These are phyloP conservation scores for Sprattus sprattus DNA, from an alignment of 2,113 vertebrate genomes.

Conservation along the genomic window DNA sequence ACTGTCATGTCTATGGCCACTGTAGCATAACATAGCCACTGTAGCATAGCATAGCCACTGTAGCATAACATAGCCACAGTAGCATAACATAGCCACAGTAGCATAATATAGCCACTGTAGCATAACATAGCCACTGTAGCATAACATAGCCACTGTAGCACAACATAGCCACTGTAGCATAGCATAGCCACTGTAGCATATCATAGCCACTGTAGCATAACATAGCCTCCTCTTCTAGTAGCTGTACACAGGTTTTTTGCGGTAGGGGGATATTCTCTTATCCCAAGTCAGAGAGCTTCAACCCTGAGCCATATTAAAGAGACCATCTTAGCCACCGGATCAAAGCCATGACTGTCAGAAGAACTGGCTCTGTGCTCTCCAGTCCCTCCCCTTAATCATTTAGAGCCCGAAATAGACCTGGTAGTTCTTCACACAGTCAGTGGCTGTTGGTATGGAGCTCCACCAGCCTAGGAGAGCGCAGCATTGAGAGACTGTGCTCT, in stretches of 20 bases:
- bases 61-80: too few relatives aligned
- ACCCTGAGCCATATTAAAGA: slow-evolving; percentile 23
- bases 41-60: too few relatives aligned
- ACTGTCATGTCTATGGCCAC: too few relatives aligned
- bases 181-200: too few relatives aligned
- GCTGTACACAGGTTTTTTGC: slow-evolving; percentile 27
- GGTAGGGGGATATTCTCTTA: slow-evolving; percentile 30
- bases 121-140: too few relatives aligned
- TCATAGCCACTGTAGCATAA: background rate
- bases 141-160: too few relatives aligned
- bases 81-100: too few relatives aligned
- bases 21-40: too few relatives aligned
- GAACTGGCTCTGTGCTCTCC: slow-evolving; percentile 6
- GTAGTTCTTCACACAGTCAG: slow-evolving; percentile 3
- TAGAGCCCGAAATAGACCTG: slow-evolving; percentile 26
- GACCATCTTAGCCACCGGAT: slow-evolving; percentile 34
- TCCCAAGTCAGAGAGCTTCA: slow-evolving; percentile 33
- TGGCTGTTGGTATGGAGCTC: background rate
- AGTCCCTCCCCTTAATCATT: slow-evolving; percentile 23
- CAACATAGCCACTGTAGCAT: too few relatives aligned
- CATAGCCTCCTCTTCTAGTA: background rate
- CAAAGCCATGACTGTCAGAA: slow-evolving; percentile 37
- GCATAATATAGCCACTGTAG: too few relatives aligned
- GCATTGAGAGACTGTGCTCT: background rate
- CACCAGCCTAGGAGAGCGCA: background rate